Evolutionary conservation across 2,113 vertebrate genomes (phyloP).

Genomic region (Geococcyx californianus): DNA sequence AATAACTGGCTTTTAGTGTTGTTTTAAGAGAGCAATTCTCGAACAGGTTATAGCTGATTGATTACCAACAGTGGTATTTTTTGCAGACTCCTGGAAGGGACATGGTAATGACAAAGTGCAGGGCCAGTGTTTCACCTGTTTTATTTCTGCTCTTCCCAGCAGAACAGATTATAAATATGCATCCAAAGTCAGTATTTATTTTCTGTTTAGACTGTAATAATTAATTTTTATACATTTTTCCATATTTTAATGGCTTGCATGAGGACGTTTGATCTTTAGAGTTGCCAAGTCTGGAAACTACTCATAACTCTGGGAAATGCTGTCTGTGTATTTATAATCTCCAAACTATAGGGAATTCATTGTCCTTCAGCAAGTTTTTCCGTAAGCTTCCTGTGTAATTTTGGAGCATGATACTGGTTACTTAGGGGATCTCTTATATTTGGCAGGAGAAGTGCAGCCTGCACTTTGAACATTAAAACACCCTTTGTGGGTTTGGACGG

Average conservation of each 20-base stretch:
- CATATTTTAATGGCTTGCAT: background rate
- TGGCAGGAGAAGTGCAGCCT: background rate
- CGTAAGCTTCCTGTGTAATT: background rate
- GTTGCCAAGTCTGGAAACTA: background rate
- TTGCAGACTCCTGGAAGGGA: background rate
- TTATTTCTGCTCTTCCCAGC: background rate
- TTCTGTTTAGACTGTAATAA: background rate
- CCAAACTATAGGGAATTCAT: background rate
- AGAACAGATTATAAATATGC: background rate
- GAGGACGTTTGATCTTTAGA: background rate
- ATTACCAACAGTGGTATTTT: background rate
- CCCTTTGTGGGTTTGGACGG: background rate
- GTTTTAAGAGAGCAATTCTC: background rate
- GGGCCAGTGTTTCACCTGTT: background rate
- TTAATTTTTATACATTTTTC: background rate
- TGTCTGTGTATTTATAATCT: background rate
- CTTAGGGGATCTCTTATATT: background rate
- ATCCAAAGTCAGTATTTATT: background rate
- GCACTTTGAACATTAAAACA: background rate
- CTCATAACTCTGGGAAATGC: background rate
- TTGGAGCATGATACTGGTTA: background rate
- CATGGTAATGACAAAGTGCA: background rate
- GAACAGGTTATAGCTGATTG: background rate
- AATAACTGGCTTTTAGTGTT: background rate
- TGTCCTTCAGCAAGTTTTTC: constrained; percentile 1